Conservation (phyloP, 2,888 invertebrate species). For the Hydropsyche betteni region DNA sequence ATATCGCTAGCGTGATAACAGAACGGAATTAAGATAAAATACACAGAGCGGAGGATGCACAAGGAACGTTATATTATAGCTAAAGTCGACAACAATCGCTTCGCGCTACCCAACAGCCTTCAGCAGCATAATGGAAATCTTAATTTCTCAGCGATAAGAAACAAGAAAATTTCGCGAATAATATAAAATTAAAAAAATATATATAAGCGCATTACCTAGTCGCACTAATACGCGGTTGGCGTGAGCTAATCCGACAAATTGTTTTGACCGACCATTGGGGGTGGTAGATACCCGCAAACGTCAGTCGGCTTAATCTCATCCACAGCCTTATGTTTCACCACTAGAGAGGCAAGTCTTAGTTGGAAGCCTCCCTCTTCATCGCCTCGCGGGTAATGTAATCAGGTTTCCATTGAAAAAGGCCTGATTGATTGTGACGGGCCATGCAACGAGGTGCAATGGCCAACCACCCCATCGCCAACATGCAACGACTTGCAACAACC, state of each 20-base stretch:
- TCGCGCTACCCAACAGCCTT: not conserved
- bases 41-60: slow-evolving; percentile 13
- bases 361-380: not conserved
- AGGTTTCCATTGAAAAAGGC: slow-evolving; percentile 31
- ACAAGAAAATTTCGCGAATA: not conserved
- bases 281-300: not conserved
- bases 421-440: slow-evolving; percentile 34
- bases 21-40: slow-evolving; percentile 26
- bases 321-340: not conserved
- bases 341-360: not conserved
- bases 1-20: slow-evolving; percentile 22
- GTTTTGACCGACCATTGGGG: slow-evolving; percentile 36
- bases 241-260: slow-evolving; percentile 41
- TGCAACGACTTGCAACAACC: not conserved
- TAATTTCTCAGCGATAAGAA: not conserved
- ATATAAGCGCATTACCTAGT: slow-evolving; percentile 20
- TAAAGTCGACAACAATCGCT: slow-evolving; percentile 13
- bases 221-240: slow-evolving; percentile 40
- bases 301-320: not conserved
- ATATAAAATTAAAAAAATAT: not conserved
- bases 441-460: slow-evolving; percentile 33
- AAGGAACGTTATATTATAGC: not conserved
- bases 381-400: slow-evolving; percentile 35
- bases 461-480: not conserved
- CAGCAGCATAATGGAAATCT: not conserved